These are phyloP conservation scores for Xiphydria camelus DNA, from an alignment of 2,888 invertebrate genomes.

Conservation along the genomic window DNA sequence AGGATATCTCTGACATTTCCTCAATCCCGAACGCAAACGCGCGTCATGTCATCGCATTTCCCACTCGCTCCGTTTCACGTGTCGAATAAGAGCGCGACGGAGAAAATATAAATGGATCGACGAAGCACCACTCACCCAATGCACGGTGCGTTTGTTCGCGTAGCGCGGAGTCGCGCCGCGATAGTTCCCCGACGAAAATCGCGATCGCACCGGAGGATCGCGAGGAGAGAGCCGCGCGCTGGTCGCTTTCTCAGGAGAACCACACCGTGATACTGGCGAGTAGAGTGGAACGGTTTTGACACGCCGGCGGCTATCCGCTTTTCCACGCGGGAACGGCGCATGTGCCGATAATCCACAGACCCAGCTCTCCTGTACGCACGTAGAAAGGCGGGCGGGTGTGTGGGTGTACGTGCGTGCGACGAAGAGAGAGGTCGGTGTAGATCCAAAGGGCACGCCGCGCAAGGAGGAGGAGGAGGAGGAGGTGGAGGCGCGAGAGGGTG, in stretches of 20 bases:
- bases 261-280: conserved; percentile 47
- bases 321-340: conserved; percentile 42
- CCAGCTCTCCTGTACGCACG: neutral
- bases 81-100: too few relatives aligned
- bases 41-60: too few relatives aligned
- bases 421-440: conserved; percentile 13
- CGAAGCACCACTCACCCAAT: too few relatives aligned
- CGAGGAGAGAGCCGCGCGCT: too few relatives aligned
- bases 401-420: conserved; percentile 11
- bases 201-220: too few relatives aligned
- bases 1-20: too few relatives aligned
- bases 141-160: conserved; percentile 12
- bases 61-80: neutral
- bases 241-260: conserved; percentile 24
- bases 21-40: too few relatives aligned
- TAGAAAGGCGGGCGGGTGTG: conserved; percentile 10
- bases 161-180: too few relatives aligned
- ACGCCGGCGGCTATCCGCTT: conserved; percentile 35
- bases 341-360: conserved; percentile 53
- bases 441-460: neutral
- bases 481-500: neutral
- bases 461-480: neutral
- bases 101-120: too few relatives aligned
- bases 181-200: too few relatives aligned
- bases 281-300: conserved; percentile 50